Evolutionary conservation across 1,140 invertebrate species (phyloP), one percentile per base, ranked within the genome.

Genomic region (Drosophila seguyi): DNA sequence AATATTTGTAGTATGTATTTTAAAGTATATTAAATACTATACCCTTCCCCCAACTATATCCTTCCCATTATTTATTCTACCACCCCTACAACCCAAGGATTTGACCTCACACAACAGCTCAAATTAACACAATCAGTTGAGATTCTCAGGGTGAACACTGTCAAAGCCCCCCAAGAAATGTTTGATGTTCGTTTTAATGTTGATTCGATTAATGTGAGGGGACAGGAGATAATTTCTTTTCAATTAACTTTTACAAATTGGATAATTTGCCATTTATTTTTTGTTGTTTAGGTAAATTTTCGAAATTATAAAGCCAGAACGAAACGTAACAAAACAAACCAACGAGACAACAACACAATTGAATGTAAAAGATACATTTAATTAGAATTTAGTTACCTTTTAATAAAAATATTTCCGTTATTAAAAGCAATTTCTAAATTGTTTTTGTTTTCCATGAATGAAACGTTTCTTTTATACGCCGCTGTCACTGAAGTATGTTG

Each of bases 361-460:
- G 25, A 47, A 47, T n/a, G 45, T n/a, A 27, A 47, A 47, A 47
- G n/a, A n/a, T 16, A 50, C 47, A 50, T 3, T 50, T 50, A 66
- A 75, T 76, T 59, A 36, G 34, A 74, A 66, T 74, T 79, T 74
- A 50, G 47, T 76, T 92, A 92, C 91, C 91, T 92, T 92, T 92
- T 92, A 77, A 90, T 92, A 90, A 92, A 92, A 73, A 92, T 91
- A 92, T 92, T 92, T 81, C 91, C 91, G 86, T 92, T 92, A 91
- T 92, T 92, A 91, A 92, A 92, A 66, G 91, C 91, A 84, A 92
- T 92, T 88, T 92, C 91, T 77, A 92, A 83, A 81, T 92, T 91
- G 69, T 91, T 92, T 92, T 92, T 91, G 82, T 92, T 92, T 91
- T 91, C 91, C 91, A 92, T 92, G 90, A 92, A 91, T 90, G 86